Percentiles rank a stretch among this genome's conserved stretches.
These are phyloP conservation scores for Octodon degus DNA, from an alignment of 2,113 vertebrate species.

Conservation along the genomic window DNA sequence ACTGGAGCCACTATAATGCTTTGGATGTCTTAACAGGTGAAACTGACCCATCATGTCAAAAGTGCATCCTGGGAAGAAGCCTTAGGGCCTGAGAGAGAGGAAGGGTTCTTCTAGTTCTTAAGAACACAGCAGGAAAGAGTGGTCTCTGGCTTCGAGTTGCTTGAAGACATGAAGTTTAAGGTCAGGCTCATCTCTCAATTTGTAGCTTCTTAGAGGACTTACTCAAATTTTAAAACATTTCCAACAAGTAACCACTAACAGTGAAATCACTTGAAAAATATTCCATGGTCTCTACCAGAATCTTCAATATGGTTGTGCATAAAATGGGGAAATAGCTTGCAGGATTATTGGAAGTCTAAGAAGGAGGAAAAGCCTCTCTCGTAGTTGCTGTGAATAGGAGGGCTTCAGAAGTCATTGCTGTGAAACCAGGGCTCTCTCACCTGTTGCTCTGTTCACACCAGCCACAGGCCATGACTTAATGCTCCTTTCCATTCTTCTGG, in stretches of 20 bases:
- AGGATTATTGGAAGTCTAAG: neutral
- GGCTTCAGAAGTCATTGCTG: neutral
- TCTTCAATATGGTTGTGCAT: neutral
- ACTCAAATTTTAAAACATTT: neutral
- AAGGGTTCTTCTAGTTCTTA: neutral
- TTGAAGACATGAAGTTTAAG: neutral
- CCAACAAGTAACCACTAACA: conserved; percentile 11
- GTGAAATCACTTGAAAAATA: conserved; percentile 18
- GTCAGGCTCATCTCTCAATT: neutral
- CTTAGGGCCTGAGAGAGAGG: neutral
- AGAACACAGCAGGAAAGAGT: neutral
- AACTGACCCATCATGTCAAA: neutral
- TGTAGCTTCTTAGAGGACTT: neutral
- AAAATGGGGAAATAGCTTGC: neutral
- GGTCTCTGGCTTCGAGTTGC: neutral
- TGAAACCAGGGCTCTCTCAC: neutral
- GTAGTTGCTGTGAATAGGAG: neutral
- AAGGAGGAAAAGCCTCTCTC: neutral
- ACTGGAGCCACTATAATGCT: neutral
- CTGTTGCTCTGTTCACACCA: neutral
- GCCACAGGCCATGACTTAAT: neutral
- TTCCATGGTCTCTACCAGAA: neutral
- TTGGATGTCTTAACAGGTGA: neutral
- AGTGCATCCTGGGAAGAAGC: neutral
- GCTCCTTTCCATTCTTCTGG: neutral